Conservation (phyloP, 2,113 vertebrate genomes). For the Pachycephala philippinensis region DNA sequence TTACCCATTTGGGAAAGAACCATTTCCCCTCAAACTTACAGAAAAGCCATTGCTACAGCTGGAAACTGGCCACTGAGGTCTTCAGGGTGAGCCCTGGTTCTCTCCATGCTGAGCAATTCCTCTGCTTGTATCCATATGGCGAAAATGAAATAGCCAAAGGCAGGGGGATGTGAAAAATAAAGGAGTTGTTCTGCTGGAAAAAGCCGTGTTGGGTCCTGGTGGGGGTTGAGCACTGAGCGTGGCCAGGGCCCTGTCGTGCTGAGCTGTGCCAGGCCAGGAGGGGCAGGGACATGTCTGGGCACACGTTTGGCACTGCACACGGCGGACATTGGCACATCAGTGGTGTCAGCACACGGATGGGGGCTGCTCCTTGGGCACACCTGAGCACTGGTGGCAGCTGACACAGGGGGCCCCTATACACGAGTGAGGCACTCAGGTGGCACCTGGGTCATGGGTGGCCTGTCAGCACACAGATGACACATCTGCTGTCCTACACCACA, state of each 20-base stretch:
- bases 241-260: neutral
- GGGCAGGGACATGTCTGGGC: accelerated
- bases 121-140: neutral
- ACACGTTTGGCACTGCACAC: accelerated
- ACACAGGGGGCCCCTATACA: neutral
- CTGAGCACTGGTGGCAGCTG: neutral
- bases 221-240: accelerated
- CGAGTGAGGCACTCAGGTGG: accelerated
- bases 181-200: neutral
- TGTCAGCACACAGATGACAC: neutral
- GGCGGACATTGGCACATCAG: accelerated
- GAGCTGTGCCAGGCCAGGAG: neutral
- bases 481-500: accelerated
- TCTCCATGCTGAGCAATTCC: neutral
- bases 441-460: accelerated
- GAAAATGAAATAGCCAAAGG: neutral
- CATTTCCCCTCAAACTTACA: neutral
- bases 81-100: neutral
- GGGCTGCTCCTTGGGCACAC: neutral
- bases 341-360: neutral
- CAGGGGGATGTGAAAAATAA: neutral
- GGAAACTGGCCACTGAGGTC: neutral
- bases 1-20: neutral
- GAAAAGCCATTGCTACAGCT: neutral
- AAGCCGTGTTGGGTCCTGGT: neutral